Conservation (phyloP, 2,888 invertebrate genomes). For the Drosophila suboccidentalis region DNA sequence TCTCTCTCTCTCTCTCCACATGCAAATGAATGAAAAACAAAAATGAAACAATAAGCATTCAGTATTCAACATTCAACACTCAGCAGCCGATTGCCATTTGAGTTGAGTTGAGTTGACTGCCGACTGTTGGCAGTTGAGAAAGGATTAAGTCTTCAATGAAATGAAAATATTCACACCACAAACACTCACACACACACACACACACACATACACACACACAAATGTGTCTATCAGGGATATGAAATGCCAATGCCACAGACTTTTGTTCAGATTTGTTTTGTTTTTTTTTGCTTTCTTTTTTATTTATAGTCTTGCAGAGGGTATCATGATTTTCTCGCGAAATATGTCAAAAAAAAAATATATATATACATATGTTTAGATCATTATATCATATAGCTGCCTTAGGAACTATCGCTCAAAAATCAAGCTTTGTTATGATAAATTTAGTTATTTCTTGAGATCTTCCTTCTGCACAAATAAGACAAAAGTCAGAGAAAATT, state of each 20-base stretch:
- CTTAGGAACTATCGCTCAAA: too few species aligned
- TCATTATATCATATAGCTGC: too few species aligned
- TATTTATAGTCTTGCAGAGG: neutral
- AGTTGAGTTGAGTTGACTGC: constrained; percentile 24
- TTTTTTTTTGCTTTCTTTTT: constrained; percentile 4
- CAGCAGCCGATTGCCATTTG: constrained; percentile 47
- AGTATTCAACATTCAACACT: constrained; percentile 32
- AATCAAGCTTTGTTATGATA: too few species aligned
- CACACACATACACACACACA: constrained; percentile 7
- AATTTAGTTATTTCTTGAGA: too few species aligned
- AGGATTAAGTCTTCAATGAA: constrained; percentile 76
- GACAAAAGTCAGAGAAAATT: too few species aligned
- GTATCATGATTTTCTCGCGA: too few species aligned
- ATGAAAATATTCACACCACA: constrained; percentile 49
- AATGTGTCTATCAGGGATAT: constrained; percentile 28
- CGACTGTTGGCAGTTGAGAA: constrained; percentile 47
- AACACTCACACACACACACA: constrained; percentile 15
- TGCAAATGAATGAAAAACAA: constrained; percentile 38
- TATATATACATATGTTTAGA: too few species aligned
- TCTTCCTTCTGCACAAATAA: too few species aligned
- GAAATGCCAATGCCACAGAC: constrained; percentile 54
- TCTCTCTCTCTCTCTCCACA: neutral
- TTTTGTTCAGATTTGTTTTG: constrained; percentile 49
- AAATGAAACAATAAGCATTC: constrained; percentile 49
- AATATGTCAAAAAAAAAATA: neutral